phyloP scores from a whole-genome alignment of 2,888 invertebrate species.

The Lissonota sp. region DNA sequence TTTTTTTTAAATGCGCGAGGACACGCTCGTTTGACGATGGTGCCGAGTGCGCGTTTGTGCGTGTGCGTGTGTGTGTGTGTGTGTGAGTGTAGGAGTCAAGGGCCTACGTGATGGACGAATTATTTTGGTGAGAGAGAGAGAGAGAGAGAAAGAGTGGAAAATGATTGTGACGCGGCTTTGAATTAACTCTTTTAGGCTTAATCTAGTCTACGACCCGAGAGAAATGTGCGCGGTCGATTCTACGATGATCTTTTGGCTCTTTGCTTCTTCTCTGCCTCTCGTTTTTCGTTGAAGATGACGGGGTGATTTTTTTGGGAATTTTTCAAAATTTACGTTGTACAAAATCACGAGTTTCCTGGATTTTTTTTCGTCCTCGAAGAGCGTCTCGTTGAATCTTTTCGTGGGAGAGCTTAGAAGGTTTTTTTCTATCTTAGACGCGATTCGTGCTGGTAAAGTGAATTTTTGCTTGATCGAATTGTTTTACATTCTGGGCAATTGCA shows the following conservation, averaged over 20 bases:
- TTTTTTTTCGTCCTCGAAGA: too few relatives aligned
- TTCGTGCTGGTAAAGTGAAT: too few relatives aligned
- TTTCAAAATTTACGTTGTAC: too few relatives aligned
- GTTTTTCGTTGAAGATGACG: background rate
- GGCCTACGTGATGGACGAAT: constrained; percentile 11
- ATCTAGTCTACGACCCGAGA: constrained; percentile 67
- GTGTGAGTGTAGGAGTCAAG: constrained; percentile 13
- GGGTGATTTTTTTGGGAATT: too few relatives aligned
- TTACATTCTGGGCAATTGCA: too few relatives aligned
- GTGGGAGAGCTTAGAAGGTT: too few relatives aligned
- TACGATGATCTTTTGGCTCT: constrained; percentile 29
- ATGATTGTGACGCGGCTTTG: constrained; percentile 17
- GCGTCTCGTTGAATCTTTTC: too few relatives aligned
- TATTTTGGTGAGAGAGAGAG: constrained; percentile 12
- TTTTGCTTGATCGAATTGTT: too few relatives aligned
- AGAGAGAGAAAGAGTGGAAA: background rate
- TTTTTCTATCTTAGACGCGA: too few relatives aligned
- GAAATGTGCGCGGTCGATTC: constrained; percentile 54
- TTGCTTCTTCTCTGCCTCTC: background rate
- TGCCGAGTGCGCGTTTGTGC: constrained; percentile 14
- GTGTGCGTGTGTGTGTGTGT: constrained; percentile 18
- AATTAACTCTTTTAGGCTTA: constrained; percentile 61
- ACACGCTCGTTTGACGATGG: constrained; percentile 3
- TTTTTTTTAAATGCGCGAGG: constrained; percentile 13
- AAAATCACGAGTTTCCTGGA: too few relatives aligned